Percentiles rank a stretch among this genome's conserved stretches.
These are phyloP conservation scores for Pseudorectes ferrugineus DNA, from an alignment of 2,113 vertebrate species.

Conservation along the genomic window DNA sequence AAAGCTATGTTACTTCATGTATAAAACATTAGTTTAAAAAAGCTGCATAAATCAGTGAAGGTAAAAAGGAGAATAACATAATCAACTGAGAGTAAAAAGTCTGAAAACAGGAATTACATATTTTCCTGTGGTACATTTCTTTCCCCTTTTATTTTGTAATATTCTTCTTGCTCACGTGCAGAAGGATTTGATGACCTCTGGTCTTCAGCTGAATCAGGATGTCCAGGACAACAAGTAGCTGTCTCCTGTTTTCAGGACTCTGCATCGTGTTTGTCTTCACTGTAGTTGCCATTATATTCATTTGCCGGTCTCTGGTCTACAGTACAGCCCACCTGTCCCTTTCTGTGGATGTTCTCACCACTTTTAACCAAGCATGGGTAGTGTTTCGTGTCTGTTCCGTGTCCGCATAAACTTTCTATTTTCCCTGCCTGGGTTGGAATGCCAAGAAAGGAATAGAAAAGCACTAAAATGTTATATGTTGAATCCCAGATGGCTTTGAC, in stretches of 20 bases:
- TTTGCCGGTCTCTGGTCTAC: conserved; percentile 46
- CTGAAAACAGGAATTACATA: neutral
- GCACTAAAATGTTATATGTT: conserved; percentile 91
- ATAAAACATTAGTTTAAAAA: conserved; percentile 20
- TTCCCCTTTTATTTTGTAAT: neutral
- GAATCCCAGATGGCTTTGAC: conserved; percentile 99
- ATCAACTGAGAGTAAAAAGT: neutral
- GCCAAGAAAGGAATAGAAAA: conserved; percentile 71
- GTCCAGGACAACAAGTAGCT: conserved; percentile 30
- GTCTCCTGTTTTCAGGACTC: conserved; percentile 40
- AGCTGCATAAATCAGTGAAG: conserved; percentile 7
- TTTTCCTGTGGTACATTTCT: neutral
- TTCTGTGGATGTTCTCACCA: conserved; percentile 58
- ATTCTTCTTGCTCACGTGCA: neutral
- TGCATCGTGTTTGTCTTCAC: conserved; percentile 7
- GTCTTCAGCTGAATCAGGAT: conserved; percentile 42
- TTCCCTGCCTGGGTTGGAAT: conserved; percentile 72
- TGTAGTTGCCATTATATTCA: conserved; percentile 16
- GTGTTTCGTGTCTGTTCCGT: conserved; percentile 62
- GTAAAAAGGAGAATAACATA: neutral
- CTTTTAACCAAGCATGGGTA: conserved; percentile 29
- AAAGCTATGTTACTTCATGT: conserved; percentile 21
- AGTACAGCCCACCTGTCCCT: conserved; percentile 58
- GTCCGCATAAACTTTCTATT: conserved; percentile 64
- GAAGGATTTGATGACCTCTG: conserved; percentile 29